Evolutionary conservation across 2,888 invertebrate genomes (phyloP), one percentile per base, ranked within the genome.

Genomic region (Stegophylla sp.): DNA sequence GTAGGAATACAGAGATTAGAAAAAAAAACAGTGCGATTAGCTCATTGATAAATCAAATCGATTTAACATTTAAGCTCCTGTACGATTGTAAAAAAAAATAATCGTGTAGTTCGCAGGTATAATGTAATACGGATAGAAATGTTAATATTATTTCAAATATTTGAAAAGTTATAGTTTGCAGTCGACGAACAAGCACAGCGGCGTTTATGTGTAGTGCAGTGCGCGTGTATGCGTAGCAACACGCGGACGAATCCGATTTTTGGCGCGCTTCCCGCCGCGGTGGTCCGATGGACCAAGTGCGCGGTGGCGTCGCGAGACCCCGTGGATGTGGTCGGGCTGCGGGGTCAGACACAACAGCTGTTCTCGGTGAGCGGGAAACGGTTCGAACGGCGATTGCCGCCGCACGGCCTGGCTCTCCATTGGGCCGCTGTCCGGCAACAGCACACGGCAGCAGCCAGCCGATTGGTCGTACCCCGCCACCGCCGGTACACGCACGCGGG

Each of bases 221-320:
- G 48, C n/a, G 48, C 28, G 20, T 12, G 51, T 51, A 20, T 17
- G 61, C 23, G 34, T 12, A 34, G 43, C 43, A 53, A 69, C 69
- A 79, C 69, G 79, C 67, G 69, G 61, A 69, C 61, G 61, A 71
- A 79, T 79, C 79, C 48, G 79, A 69, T 69, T 79, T 79, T 79
- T 79, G 79, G 79, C 79, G 79, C 79, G 79, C 79, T 61, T 61
- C 77, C 59, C 48, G 59, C 26, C 10, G 67, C 56, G 64, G 34
- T 15, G 51, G 48, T 51, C 20, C 4, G 17, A 1, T 15, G 53
- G 53, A 20, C 10, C 53, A 10, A 10, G 20, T 10, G 53, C n/a
- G 53, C n/a, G 13, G 15, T n/a, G 43, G 15, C 13, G 15, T 48
- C 20, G 26, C 1, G 48, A 1, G 13, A 23, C 15, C 13, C 34